A percentile compares a stretch with the other conserved stretches of the same genome.
phyloP scores from a whole-genome alignment of 2,888 invertebrate genomes.

The Pyrrhosoma nymphula region DNA sequence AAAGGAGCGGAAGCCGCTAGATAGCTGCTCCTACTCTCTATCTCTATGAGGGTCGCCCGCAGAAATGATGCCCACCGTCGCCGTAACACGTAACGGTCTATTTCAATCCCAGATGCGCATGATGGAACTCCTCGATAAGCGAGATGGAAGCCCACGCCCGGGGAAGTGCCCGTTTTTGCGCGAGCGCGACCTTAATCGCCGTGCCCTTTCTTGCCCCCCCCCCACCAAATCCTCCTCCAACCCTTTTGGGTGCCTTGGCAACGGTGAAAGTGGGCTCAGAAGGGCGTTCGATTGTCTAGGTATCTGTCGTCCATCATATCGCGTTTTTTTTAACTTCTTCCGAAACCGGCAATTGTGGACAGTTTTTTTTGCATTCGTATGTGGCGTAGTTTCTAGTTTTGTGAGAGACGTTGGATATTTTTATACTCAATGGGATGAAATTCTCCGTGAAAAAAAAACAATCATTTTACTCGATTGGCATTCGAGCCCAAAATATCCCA shows the following conservation, averaged over 20 bases:
- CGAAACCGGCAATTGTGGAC: not conserved
- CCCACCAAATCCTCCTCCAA: no score
- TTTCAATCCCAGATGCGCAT: conserved; percentile 20
- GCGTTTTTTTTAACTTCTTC: not conserved
- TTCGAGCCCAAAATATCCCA: no score
- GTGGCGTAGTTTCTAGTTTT: no score
- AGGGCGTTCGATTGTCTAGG: not conserved
- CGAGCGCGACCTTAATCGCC: not conserved
- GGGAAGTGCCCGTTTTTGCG: not conserved
- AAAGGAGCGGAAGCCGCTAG: no score
- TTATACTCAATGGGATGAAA: no score
- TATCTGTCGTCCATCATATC: not conserved
- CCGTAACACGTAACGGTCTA: not conserved
- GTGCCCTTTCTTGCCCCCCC: not conserved
- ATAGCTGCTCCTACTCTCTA: no score
- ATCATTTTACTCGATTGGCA: no score
- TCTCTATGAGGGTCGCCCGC: not conserved
- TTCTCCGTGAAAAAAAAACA: no score
- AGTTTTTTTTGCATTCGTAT: not conserved
- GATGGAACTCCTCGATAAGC: not conserved
- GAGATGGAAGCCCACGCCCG: not conserved
- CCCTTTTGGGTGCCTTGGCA: not conserved
- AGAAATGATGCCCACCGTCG: not conserved
- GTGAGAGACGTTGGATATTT: no score
- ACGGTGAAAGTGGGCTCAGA: not conserved